phyloP scores from a whole-genome alignment of 2,888 invertebrate species.

The Litoditis marina region DNA sequence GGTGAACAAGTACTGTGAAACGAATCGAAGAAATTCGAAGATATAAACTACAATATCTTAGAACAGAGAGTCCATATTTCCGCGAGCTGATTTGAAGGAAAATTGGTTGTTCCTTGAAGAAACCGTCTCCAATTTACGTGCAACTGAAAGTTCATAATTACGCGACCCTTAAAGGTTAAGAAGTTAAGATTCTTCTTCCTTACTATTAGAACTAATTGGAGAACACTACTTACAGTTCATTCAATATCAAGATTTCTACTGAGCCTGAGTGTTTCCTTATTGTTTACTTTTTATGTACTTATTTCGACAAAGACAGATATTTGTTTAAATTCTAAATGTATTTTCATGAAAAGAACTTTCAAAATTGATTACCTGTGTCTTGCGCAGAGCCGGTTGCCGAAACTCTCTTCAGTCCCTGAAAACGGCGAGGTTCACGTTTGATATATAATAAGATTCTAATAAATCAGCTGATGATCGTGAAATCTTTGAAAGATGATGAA shows the following conservation, averaged over 20 bases:
- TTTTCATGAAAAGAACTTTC: no score
- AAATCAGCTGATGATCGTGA: no score
- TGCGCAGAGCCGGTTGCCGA: conserved; percentile 42
- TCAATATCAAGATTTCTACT: no score
- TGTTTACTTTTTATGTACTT: no score
- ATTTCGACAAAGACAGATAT: no score
- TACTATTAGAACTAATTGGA: neutral
- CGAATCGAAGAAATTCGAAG: neutral
- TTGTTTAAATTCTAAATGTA: no score
- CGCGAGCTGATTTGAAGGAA: conserved; percentile 47
- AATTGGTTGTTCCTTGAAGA: conserved; percentile 49
- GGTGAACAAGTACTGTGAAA: neutral
- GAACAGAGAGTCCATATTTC: conserved; percentile 57
- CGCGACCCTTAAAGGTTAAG: neutral
- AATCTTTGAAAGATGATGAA: no score
- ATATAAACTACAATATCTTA: conserved; percentile 18
- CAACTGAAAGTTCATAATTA: conserved; percentile 19
- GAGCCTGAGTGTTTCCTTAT: no score
- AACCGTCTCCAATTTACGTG: conserved; percentile 22
- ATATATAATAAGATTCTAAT: neutral
- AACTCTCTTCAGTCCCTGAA: conserved; percentile 56
- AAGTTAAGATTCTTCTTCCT: neutral
- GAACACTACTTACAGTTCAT: neutral
- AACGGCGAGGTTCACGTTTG: conserved; percentile 17
- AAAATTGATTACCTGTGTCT: conserved; percentile 8